phyloP scores from a whole-genome alignment of 2,888 invertebrate species.

The Pseudanteris insignis region DNA sequence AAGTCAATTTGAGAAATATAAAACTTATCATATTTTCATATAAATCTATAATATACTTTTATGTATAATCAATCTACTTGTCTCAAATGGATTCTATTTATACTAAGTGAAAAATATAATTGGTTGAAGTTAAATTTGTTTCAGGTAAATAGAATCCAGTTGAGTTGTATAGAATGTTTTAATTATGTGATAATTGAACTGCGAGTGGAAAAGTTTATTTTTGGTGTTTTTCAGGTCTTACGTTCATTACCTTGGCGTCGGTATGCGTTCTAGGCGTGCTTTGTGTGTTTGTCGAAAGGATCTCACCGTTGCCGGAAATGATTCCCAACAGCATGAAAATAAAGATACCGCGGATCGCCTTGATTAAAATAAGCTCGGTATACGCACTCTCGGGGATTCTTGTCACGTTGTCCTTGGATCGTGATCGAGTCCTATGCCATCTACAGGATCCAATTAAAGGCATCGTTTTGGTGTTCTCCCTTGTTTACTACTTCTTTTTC shows the following conservation, averaged over 20 bases:
- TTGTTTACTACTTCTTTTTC: constrained; percentile 72
- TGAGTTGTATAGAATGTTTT: too few relatives aligned
- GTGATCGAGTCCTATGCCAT: constrained; percentile 71
- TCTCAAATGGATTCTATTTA: too few relatives aligned
- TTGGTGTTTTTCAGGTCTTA: constrained; percentile 52
- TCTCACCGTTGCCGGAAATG: constrained; percentile 56
- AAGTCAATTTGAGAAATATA: too few relatives aligned
- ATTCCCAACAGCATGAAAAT: constrained; percentile 58
- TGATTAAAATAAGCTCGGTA: constrained; percentile 65
- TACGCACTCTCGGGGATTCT: constrained; percentile 68
- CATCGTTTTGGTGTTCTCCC: constrained; percentile 69
- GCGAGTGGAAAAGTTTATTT: too few relatives aligned
- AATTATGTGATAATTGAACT: too few relatives aligned
- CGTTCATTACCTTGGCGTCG: constrained; percentile 57
- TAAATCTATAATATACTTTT: too few relatives aligned
- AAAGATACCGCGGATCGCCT: constrained; percentile 64
- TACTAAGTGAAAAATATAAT: too few relatives aligned
- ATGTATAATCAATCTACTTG: too few relatives aligned
- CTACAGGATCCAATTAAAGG: constrained; percentile 73
- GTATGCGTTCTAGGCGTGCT: constrained; percentile 53
- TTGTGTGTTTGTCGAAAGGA: constrained; percentile 50
- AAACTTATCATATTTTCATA: too few relatives aligned
- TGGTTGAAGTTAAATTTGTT: too few relatives aligned
- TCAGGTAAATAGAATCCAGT: too few relatives aligned
- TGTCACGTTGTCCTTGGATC: constrained; percentile 68